These are phyloP conservation scores for Sebastes steindachneri DNA, from an alignment of 2,797 vertebrate genomes.

Conservation along the genomic window DNA sequence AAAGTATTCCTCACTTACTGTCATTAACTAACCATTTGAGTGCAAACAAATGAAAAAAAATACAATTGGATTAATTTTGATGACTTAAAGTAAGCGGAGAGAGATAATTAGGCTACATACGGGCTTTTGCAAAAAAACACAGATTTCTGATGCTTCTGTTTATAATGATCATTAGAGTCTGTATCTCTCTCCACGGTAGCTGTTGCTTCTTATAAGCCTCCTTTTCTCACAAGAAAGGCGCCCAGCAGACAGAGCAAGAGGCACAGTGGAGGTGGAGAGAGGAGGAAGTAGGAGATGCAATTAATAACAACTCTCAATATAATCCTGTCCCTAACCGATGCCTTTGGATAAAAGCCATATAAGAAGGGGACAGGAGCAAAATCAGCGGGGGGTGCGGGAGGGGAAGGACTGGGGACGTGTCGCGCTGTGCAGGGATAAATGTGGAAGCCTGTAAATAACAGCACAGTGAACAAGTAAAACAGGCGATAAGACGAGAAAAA, in stretches of 20 bases:
- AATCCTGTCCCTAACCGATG: slow-evolving; percentile 71
- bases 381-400: slow-evolving; percentile 32
- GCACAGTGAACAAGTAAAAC: slow-evolving; percentile 46
- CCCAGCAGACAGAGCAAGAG: slow-evolving; percentile 52
- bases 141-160: slow-evolving; percentile 16
- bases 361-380: slow-evolving; percentile 65
- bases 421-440: slow-evolving; percentile 48
- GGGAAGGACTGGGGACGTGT: slow-evolving; percentile 39
- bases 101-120: neutral
- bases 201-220: slow-evolving; percentile 38
- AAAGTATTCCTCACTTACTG: neutral
- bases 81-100: neutral
- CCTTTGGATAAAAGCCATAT: slow-evolving; percentile 71
- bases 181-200: slow-evolving; percentile 12
- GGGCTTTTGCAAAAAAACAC: neutral
- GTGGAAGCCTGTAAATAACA: slow-evolving; percentile 65
- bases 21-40: neutral
- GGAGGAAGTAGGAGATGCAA: slow-evolving; percentile 65
- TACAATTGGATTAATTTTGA: neutral
- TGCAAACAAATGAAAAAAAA: neutral
- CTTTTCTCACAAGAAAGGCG: slow-evolving; percentile 48
- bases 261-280: slow-evolving; percentile 51
- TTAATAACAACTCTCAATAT: slow-evolving; percentile 78
- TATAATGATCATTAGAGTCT: slow-evolving; percentile 27
- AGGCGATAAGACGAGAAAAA: slow-evolving; percentile 40